Conservation (phyloP, 1,140 invertebrate species). For the Bombus affinis region DNA sequence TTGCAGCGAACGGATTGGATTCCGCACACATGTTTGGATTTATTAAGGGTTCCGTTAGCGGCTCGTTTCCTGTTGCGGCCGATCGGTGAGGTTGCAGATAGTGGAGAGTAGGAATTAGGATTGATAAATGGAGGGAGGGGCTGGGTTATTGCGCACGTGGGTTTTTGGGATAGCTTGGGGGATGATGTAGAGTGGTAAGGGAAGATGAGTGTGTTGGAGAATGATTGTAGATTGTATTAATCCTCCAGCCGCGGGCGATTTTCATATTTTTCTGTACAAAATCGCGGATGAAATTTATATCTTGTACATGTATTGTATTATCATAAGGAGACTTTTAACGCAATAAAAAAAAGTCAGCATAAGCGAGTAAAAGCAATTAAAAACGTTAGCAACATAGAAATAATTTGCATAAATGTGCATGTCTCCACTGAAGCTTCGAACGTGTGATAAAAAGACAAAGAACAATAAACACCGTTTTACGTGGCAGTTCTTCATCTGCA, state of each 20-base stretch:
- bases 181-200: not conserved
- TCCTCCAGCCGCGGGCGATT: too few species aligned
- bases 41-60: slow-evolving; percentile 73
- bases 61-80: slow-evolving; percentile 62
- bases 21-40: slow-evolving; percentile 58
- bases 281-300: too few species aligned
- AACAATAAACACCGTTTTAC: not conserved
- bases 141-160: not conserved
- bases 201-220: not conserved
- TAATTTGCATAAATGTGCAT: not conserved
- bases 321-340: too few species aligned
- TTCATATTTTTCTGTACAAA: too few species aligned
- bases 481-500: not conserved
- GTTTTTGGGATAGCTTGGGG: not conserved
- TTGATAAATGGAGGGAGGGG: not conserved
- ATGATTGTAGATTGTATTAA: not conserved
- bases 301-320: too few species aligned
- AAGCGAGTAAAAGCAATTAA: not conserved
- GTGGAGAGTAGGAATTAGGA: not conserved
- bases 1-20: not conserved
- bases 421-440: too few species aligned
- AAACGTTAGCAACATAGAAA: not conserved
- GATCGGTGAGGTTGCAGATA: not conserved
- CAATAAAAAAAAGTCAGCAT: too few species aligned
- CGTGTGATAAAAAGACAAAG: not conserved